phyloP scores from a whole-genome alignment of 2,797 vertebrate genomes.

The Limosa lapponica region DNA sequence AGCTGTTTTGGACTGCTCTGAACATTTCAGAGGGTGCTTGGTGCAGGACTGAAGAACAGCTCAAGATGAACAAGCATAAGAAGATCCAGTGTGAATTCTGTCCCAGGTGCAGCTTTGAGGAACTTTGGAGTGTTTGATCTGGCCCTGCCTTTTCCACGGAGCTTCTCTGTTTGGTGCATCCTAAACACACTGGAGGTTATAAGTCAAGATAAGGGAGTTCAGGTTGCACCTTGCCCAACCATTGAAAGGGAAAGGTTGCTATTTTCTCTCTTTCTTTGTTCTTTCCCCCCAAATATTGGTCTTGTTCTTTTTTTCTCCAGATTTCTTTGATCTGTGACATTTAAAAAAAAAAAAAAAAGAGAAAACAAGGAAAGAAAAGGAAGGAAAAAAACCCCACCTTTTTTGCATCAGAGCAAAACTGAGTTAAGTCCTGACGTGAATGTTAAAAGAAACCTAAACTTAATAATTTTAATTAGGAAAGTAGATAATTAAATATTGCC shows the following conservation, averaged over 20 bases:
- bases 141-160: background rate
- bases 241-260: background rate
- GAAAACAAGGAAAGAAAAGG: accelerated
- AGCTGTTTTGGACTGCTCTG: too few relatives aligned
- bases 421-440: background rate
- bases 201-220: background rate
- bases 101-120: background rate
- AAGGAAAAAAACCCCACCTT: accelerated
- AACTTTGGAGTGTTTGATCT: background rate
- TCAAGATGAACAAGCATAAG: background rate
- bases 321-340: background rate
- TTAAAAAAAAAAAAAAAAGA: background rate
- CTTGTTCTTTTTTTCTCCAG: background rate
- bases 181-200: background rate
- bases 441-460: background rate
- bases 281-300: background rate
- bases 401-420: background rate
- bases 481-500: background rate
- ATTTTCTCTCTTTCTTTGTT: background rate
- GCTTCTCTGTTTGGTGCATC: background rate
- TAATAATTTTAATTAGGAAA: background rate
- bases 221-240: background rate
- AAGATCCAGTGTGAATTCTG: background rate
- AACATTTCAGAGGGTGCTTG: too few relatives aligned
- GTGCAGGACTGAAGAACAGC: too few relatives aligned